Evolutionary conservation across 1,140 invertebrate species (phyloP).

Genomic region (Chelonus insularis): DNA sequence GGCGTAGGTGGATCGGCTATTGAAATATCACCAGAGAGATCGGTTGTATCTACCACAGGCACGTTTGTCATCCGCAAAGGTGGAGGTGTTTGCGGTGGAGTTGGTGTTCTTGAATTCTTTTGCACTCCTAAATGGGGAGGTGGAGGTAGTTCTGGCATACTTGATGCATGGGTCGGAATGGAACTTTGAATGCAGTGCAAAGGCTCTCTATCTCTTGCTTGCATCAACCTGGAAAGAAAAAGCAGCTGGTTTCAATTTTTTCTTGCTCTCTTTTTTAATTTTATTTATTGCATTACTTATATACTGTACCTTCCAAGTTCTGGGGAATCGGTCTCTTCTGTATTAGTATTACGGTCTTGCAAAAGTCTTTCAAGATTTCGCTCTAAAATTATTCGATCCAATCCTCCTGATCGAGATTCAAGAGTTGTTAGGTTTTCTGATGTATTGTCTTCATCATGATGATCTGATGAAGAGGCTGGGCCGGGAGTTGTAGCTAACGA

Average conservation of each 20-base stretch:
- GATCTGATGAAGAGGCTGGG: constrained; percentile 31
- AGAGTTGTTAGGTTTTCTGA: constrained; percentile 28
- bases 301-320: constrained; percentile 51
- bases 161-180: constrained; percentile 62
- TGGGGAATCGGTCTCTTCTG: constrained; percentile 40
- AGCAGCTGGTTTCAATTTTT: background rate
- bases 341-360: constrained; percentile 50
- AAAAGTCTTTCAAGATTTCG: constrained; percentile 64
- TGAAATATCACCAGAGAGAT: constrained; percentile 33
- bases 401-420: constrained; percentile 52
- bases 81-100: constrained; percentile 41
- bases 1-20: constrained; percentile 47
- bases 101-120: constrained; percentile 34
- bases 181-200: constrained; percentile 56
- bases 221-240: constrained; percentile 60
- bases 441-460: constrained; percentile 29
- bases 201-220: constrained; percentile 65
- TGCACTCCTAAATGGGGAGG: constrained; percentile 32
- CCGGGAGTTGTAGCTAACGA: constrained; percentile 53
- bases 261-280: too few relatives aligned
- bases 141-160: constrained; percentile 67
- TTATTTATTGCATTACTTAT: background rate
- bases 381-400: constrained; percentile 66
- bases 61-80: constrained; percentile 32
- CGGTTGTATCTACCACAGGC: constrained; percentile 37